Percentiles rank a stretch among this genome's conserved stretches.
Evolutionary conservation across 2,888 invertebrate species (phyloP).

Genomic region (Reticulitermes lucifugus): DNA sequence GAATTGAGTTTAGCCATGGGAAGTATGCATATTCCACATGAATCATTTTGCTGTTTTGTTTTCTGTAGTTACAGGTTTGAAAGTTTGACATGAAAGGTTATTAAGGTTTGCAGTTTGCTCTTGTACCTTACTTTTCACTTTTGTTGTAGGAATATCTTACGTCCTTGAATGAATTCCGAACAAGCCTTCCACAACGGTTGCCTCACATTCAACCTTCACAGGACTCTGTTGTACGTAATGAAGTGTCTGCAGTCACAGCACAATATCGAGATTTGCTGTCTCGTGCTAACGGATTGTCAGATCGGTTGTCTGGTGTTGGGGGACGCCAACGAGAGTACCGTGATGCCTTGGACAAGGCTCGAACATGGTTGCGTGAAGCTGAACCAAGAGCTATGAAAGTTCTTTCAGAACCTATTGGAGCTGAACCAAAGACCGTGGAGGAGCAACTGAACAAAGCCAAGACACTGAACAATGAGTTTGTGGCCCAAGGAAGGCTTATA

Average conservation of each 20-base stretch:
- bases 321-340: conserved; percentile 81
- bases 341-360: conserved; percentile 86
- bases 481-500: conserved; percentile 86
- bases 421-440: conserved; percentile 88
- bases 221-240: conserved; percentile 80
- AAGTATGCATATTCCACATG: too few relatives aligned
- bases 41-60: too few relatives aligned
- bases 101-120: background rate
- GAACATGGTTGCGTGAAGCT: conserved; percentile 81
- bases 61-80: too few relatives aligned
- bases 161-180: conserved; percentile 88
- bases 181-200: conserved; percentile 83
- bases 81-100: too few relatives aligned
- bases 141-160: conserved; percentile 79
- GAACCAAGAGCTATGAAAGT: conserved; percentile 82
- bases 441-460: conserved; percentile 88
- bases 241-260: conserved; percentile 80
- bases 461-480: conserved; percentile 85
- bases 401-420: conserved; percentile 85
- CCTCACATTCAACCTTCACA: conserved; percentile 82
- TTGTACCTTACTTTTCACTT: background rate
- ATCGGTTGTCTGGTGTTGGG: conserved; percentile 83
- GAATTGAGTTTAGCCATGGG: too few relatives aligned
- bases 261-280: conserved; percentile 85
- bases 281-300: conserved; percentile 86